These are phyloP conservation scores for Acestrorhynchus altus DNA, from an alignment of 2,797 vertebrate species.

Conservation along the genomic window DNA sequence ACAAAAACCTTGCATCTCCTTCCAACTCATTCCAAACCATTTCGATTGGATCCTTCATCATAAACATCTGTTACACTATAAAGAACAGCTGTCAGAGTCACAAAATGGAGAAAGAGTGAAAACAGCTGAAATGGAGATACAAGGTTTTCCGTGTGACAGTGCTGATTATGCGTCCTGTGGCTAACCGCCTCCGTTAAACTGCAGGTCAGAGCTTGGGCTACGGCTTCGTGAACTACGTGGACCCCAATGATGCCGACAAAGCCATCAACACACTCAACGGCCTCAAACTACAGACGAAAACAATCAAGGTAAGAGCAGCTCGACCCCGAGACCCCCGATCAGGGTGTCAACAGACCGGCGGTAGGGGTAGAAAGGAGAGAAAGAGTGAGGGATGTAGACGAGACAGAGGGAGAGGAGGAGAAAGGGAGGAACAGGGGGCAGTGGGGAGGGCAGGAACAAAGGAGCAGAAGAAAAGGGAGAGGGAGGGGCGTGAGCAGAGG, in stretches of 20 bases:
- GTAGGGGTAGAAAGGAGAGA: constrained; percentile 57
- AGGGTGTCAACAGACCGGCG: constrained; percentile 31
- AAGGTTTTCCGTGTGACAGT: no score
- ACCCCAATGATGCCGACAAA: constrained; percentile 95
- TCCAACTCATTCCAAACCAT: no score
- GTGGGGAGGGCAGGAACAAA: constrained; percentile 71
- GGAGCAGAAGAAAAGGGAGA: constrained; percentile 69
- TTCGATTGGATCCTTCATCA: neutral
- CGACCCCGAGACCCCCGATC: constrained; percentile 31
- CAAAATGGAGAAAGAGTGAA: no score
- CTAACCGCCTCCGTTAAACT: neutral
- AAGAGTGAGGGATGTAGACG: constrained; percentile 59
- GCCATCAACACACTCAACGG: constrained; percentile 98
- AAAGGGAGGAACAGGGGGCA: constrained; percentile 60
- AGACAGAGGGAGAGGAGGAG: constrained; percentile 74
- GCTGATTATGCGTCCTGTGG: neutral
- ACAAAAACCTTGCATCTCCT: no score
- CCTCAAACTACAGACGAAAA: constrained; percentile 97
- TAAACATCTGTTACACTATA: no score
- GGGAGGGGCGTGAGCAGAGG: constrained; percentile 63
- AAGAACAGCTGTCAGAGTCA: no score
- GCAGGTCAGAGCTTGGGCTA: constrained; percentile 96
- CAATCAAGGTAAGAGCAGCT: constrained; percentile 90
- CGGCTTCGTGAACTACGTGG: constrained; percentile 96
- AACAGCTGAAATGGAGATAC: no score